phyloP scores from a whole-genome alignment of 2,113 vertebrate species.

The Carollia perspicillata region DNA sequence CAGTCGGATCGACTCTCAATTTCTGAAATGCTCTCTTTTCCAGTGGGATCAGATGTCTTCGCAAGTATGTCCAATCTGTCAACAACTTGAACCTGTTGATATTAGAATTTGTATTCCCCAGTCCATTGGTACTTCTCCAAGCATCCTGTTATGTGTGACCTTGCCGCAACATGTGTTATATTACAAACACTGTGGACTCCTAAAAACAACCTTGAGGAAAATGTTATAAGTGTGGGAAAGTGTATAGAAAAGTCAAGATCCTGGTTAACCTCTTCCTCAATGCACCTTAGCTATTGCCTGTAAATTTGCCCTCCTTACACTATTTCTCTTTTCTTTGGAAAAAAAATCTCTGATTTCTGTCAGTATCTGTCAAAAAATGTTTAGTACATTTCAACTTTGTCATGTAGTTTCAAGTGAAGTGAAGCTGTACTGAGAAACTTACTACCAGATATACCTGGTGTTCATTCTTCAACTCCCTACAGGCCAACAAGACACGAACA shows the following conservation, averaged over 20 bases:
- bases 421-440: neutral
- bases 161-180: constrained; percentile 35
- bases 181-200: constrained; percentile 2
- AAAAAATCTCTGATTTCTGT: neutral
- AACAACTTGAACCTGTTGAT: constrained; percentile 65
- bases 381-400: neutral
- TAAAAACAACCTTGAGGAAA: neutral
- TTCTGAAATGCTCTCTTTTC: constrained; percentile 49
- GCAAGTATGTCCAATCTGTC: constrained; percentile 63
- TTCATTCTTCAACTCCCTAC: neutral
- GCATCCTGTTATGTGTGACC: constrained; percentile 38
- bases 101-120: constrained; percentile 64
- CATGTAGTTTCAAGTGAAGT: neutral
- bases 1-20: constrained; percentile 49
- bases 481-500: neutral
- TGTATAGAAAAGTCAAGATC: neutral
- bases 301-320: neutral
- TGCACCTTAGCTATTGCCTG: neutral
- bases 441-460: neutral
- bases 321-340: neutral
- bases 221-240: neutral
- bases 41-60: constrained; percentile 59
- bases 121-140: constrained; percentile 23
- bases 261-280: neutral
- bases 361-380: constrained; percentile 24